Conservation (phyloP, 2,797 vertebrate genomes). For the Sebastes cheni region DNA sequence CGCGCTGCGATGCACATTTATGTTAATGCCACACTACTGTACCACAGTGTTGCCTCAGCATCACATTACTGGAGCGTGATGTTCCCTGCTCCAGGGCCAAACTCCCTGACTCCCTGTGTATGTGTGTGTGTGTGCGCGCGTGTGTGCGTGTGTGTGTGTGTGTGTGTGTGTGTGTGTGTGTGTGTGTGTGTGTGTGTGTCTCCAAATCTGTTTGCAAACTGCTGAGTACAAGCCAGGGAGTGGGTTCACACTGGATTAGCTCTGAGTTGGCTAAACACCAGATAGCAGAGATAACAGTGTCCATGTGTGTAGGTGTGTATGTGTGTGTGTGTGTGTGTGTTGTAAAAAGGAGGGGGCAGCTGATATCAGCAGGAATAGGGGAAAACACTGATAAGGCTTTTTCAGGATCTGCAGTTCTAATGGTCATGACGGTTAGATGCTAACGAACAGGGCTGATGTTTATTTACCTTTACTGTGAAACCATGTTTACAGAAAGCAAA, state of each 20-base stretch:
- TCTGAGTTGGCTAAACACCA: constrained; percentile 79
- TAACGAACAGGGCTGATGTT: constrained; percentile 45
- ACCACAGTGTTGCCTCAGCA: constrained; percentile 66
- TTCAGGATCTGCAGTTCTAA: constrained; percentile 59
- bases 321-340: constrained; percentile 2
- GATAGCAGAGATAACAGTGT: constrained; percentile 72
- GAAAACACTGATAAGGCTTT: constrained; percentile 74
- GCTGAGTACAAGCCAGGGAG: constrained; percentile 75
- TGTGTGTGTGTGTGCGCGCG: constrained; percentile 44
- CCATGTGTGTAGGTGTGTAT: constrained; percentile 35
- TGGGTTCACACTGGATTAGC: constrained; percentile 79
- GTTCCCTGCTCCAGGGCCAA: constrained; percentile 76
- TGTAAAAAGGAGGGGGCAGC: constrained; percentile 23
- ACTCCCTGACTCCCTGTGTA: constrained; percentile 53
- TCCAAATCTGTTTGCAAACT: constrained; percentile 78
- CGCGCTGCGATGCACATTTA: constrained; percentile 62
- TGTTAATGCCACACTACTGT: constrained; percentile 68
- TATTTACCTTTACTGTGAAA: constrained; percentile 46
- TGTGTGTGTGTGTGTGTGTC: constrained; percentile 32
- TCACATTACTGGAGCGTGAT: constrained; percentile 83
- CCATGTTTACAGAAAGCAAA: constrained; percentile 62
- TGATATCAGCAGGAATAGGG: constrained; percentile 74
- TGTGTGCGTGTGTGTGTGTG: constrained; percentile 40
- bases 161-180: constrained; percentile 47
- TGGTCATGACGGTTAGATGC: constrained; percentile 51